Percentiles rank a stretch among this genome's conserved stretches.
These are phyloP conservation scores for Erebia aethiops DNA, from an alignment of 2,888 invertebrate species.

Conservation along the genomic window DNA sequence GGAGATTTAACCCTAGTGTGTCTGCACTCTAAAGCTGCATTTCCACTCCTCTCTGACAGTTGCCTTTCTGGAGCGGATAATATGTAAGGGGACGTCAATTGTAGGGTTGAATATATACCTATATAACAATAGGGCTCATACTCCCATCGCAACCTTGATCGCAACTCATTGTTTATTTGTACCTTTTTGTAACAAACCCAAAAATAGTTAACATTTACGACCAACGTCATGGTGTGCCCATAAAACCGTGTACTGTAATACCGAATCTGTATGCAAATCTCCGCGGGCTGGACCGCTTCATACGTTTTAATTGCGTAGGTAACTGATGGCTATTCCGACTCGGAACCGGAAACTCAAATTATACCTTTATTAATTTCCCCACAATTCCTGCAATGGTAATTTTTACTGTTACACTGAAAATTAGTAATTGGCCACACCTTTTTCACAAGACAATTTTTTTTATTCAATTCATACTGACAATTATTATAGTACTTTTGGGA, in stretches of 20 bases:
- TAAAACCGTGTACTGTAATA: conserved; percentile 64
- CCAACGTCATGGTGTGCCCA: conserved; percentile 42
- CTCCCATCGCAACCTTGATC: neutral
- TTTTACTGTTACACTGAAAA: conserved; percentile 12
- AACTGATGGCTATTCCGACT: conserved; percentile 62
- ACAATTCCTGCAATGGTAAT: conserved; percentile 18
- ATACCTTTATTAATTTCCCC: conserved; percentile 64
- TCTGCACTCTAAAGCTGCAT: too few relatives aligned
- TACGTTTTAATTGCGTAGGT: conserved; percentile 64
- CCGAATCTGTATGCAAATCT: conserved; percentile 77
- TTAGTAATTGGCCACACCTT: neutral
- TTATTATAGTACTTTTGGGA: too few relatives aligned
- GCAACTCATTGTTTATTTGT: neutral
- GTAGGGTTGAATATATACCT: too few relatives aligned
- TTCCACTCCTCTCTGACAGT: too few relatives aligned
- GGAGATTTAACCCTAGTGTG: too few relatives aligned
- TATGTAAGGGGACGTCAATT: too few relatives aligned
- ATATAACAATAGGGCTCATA: neutral
- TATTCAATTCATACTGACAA: too few relatives aligned
- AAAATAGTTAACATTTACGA: conserved; percentile 38
- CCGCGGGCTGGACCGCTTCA: conserved; percentile 63
- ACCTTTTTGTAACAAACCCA: conserved; percentile 12
- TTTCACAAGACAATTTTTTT: neutral
- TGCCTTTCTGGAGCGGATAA: too few relatives aligned
- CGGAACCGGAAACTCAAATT: conserved; percentile 61